These are phyloP conservation scores for Onychorhynchus coronatus DNA, from an alignment of 2,113 vertebrate species.

Conservation along the genomic window DNA sequence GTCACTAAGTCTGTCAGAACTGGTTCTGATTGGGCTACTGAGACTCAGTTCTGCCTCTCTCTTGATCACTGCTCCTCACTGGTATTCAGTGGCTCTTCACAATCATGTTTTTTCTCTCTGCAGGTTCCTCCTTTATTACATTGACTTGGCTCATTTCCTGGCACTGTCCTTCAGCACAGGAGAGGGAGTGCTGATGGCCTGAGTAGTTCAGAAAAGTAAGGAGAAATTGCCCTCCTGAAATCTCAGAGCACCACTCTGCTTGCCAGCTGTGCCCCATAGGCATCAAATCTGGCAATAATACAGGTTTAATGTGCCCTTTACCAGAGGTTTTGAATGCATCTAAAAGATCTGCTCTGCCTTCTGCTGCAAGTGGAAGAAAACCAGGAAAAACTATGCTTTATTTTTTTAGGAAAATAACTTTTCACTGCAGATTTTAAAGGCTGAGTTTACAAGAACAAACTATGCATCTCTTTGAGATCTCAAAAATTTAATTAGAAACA, in stretches of 20 bases:
- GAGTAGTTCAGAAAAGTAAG: background rate
- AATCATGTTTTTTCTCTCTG: background rate
- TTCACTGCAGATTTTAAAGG: background rate
- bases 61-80: background rate
- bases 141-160: background rate
- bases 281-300: background rate
- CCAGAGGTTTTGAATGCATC: background rate
- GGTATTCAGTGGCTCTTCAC: background rate
- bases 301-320: fast-evolving
- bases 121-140: background rate
- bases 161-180: background rate
- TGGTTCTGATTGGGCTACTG: background rate
- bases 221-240: background rate
- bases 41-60: background rate
- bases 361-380: background rate
- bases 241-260: background rate
- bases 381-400: background rate
- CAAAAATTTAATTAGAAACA: background rate
- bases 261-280: background rate
- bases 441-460: background rate
- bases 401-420: background rate
- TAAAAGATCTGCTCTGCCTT: background rate
- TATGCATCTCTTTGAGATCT: background rate
- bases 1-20: background rate
- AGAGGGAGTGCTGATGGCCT: background rate